phyloP scores from a whole-genome alignment of 2,113 vertebrate genomes.

The Oceanites oceanicus region DNA sequence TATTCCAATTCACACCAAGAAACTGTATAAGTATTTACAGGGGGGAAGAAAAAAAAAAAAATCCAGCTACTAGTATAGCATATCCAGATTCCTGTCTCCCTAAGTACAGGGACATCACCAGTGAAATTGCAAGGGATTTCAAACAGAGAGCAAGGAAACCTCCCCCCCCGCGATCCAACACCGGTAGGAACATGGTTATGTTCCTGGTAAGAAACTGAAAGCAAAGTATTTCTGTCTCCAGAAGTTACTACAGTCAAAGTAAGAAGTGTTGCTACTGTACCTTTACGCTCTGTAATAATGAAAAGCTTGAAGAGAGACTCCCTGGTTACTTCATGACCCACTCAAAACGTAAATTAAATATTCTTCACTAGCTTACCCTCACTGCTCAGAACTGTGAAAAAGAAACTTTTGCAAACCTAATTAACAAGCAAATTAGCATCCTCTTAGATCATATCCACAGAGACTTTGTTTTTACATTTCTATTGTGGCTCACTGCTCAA shows the following conservation, averaged over 20 bases:
- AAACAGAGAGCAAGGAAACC: not conserved
- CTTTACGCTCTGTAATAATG: not conserved
- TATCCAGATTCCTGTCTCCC: not conserved
- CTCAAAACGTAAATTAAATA: constrained; percentile 24
- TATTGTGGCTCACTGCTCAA: not conserved
- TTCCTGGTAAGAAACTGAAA: not conserved
- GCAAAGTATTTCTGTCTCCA: not conserved
- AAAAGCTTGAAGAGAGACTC: not conserved
- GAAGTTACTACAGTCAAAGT: not conserved
- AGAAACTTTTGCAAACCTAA: constrained; percentile 32
- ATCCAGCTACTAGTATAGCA: not conserved
- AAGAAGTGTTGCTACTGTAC: not conserved
- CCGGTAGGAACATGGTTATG: not conserved
- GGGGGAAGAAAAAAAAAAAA: not conserved
- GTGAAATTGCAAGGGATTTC: not conserved
- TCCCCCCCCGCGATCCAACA: not conserved
- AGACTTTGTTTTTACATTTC: not conserved
- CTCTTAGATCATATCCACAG: not conserved
- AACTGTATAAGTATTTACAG: not conserved
- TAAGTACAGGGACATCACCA: not conserved
- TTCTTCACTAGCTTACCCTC: not conserved
- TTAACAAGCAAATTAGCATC: constrained; percentile 30
- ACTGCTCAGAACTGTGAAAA: not conserved
- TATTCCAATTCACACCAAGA: not conserved
- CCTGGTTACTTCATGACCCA: not conserved